Base-by-base conservation (phyloP, 2,113 vertebrate species). In the Heteronetta atricapilla region DNA sequence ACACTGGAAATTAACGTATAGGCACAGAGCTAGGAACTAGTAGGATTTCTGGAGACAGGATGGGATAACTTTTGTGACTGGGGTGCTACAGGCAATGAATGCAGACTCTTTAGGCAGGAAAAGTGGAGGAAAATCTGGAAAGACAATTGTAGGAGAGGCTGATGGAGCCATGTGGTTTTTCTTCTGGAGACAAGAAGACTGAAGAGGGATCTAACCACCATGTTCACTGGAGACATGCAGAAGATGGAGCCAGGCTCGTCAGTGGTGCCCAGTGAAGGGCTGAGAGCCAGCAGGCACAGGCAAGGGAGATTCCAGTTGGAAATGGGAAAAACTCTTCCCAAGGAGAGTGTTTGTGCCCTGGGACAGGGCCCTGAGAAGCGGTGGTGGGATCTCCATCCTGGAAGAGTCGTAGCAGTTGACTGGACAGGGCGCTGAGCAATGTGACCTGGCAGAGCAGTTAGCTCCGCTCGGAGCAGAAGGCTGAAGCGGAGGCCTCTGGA, bases 371-470 rank as follows among this genome's bases (percentile, higher is more conserved):
- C 22, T 18, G 36, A 12, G 6, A 38, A 40, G 62, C 40, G 23
- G 36, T 52, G 38, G 33, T 52, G 36, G 48, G 23, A 11, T 76
- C 55, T 46, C 60, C 4, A 3, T 59, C 63, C 8, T 38, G 44
- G 33, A 46, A 48, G 53, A 42, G 23, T 36, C 48, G 22, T 31
- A 62, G 26, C 36, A 63, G 53, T 29, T 59, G 28, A 28, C 33
- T 70, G 36, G 42, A n/a, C 50, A 66, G n/a, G 50, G 19, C 52
- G 21, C 34, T 79, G 73, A 56, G 26, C 53, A 78, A 2, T 1
- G 0, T 29, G 53, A 67, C 38, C n/a, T 16, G 31, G 13, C 59
- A 31, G 12, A 50, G 44, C 2, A 2, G 6, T 48, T 31, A 34
- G 21, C 29, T 33, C 38, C 34, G 42, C 52, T 66, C 31, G 59